phyloP scores from a whole-genome alignment of 2,888 invertebrate species.

The Drosophila pseudotakahashii region DNA sequence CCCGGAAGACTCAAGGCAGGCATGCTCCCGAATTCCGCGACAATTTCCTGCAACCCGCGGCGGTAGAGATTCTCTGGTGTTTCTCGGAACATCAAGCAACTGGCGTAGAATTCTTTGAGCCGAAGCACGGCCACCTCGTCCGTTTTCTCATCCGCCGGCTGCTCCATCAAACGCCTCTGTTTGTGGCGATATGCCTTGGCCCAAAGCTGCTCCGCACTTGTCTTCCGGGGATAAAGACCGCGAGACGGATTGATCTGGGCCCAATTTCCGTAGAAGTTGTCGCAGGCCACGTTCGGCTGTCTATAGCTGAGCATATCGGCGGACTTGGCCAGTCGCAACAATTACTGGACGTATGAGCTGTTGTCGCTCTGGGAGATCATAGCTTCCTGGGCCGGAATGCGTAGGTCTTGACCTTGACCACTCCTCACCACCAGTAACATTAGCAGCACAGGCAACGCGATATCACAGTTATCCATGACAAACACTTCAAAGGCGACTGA shows the following conservation, averaged over 20 bases:
- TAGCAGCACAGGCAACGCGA: too few species aligned
- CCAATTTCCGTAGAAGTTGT: conserved; percentile 82
- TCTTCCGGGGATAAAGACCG: conserved; percentile 60
- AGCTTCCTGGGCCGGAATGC: too few species aligned
- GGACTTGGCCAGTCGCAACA: too few species aligned
- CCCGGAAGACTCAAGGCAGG: conserved; percentile 57
- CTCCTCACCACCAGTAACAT: too few species aligned
- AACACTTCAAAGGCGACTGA: too few species aligned
- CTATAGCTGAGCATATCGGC: conserved; percentile 63
- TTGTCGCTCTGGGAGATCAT: too few species aligned
- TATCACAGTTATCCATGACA: too few species aligned
- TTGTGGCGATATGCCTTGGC: conserved; percentile 70
- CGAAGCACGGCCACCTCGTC: conserved; percentile 57
- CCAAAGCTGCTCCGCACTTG: conserved; percentile 69
- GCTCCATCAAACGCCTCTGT: conserved; percentile 67
- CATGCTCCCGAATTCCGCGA: conserved; percentile 75
- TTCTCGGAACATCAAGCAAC: conserved; percentile 67
- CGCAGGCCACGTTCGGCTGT: conserved; percentile 75
- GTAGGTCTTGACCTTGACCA: too few species aligned
- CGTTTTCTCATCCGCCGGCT: conserved; percentile 46
- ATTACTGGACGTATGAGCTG: too few species aligned
- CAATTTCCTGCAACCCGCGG: conserved; percentile 59
- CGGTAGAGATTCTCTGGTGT: conserved; percentile 42
- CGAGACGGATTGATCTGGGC: conserved; percentile 76
- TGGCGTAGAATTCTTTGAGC: conserved; percentile 79